phyloP scores from a whole-genome alignment of 2,113 vertebrate species.

The Ceuthmochares aereus region DNA sequence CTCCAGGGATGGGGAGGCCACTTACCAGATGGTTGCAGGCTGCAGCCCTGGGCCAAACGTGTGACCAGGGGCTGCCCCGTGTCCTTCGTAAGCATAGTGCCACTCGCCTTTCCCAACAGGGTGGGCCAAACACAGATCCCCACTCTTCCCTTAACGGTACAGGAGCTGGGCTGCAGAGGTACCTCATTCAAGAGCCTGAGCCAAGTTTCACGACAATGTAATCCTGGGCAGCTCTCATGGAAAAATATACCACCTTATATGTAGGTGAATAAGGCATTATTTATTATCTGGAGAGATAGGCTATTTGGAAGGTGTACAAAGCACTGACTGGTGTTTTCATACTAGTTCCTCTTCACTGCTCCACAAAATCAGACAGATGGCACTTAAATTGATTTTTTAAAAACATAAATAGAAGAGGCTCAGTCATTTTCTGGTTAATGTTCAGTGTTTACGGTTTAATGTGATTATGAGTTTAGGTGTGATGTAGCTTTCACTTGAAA shows the following conservation, averaged over 20 bases:
- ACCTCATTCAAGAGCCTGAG: not conserved
- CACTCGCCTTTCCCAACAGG: not conserved
- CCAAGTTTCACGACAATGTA: rapidly evolving
- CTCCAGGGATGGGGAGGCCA: too few species aligned
- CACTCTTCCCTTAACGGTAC: not conserved
- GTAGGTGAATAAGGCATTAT: not conserved
- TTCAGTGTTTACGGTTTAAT: not conserved
- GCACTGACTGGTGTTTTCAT: not conserved
- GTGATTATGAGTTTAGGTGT: not conserved
- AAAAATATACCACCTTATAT: not conserved
- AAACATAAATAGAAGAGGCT: not conserved
- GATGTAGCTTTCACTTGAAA: not conserved
- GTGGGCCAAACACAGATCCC: not conserved
- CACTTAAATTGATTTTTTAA: not conserved
- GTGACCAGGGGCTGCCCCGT: not conserved
- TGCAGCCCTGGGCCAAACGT: not conserved
- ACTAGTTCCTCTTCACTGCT: not conserved
- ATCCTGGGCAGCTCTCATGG: not conserved
- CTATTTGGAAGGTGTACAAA: not conserved
- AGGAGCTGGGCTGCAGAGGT: not conserved
- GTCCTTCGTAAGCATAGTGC: not conserved
- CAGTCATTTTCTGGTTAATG: not conserved
- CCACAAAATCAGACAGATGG: conserved; percentile 7
- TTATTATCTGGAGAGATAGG: not conserved
- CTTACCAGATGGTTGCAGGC: not conserved